These are phyloP conservation scores for Centropyge bicolor DNA, from an alignment of 2,797 vertebrate genomes.

Conservation along the genomic window DNA sequence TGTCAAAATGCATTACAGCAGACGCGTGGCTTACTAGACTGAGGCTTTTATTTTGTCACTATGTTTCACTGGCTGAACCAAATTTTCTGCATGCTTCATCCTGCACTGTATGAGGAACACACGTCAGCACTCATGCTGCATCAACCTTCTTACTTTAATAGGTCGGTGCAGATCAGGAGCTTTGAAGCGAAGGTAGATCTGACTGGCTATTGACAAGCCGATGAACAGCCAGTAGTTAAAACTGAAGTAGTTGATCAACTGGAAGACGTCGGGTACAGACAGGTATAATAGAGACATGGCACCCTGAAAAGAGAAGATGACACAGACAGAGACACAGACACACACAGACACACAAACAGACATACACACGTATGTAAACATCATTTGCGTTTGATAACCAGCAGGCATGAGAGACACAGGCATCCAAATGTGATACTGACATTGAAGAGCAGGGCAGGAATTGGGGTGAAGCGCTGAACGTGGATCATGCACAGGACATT, in stretches of 20 bases:
- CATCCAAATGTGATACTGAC: constrained; percentile 68
- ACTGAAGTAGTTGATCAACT: constrained; percentile 90
- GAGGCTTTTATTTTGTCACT: not conserved
- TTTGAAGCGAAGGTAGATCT: constrained; percentile 87
- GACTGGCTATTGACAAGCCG: constrained; percentile 87
- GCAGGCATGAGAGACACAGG: not conserved
- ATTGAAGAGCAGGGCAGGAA: constrained; percentile 89
- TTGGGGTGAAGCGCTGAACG: constrained; percentile 85
- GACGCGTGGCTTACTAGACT: not conserved
- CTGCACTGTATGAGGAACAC: too few species aligned
- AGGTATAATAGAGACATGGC: constrained; percentile 87
- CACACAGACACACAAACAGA: too few species aligned
- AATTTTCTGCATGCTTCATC: too few species aligned
- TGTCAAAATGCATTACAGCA: not conserved
- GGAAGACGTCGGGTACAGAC: constrained; percentile 87
- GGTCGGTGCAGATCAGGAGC: constrained; percentile 84
- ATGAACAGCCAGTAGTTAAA: constrained; percentile 92
- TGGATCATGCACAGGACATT: constrained; percentile 90
- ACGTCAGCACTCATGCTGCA: not conserved
- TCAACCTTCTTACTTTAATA: constrained; percentile 79
- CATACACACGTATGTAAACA: too few species aligned
- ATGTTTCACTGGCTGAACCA: not conserved
- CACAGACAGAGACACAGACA: constrained; percentile 11
- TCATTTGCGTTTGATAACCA: not conserved
- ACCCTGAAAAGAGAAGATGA: constrained; percentile 73